Percentiles rank a stretch among this genome's conserved stretches.
Conservation (phyloP, 2,797 vertebrate genomes). For the Clarias laeviceps region DNA sequence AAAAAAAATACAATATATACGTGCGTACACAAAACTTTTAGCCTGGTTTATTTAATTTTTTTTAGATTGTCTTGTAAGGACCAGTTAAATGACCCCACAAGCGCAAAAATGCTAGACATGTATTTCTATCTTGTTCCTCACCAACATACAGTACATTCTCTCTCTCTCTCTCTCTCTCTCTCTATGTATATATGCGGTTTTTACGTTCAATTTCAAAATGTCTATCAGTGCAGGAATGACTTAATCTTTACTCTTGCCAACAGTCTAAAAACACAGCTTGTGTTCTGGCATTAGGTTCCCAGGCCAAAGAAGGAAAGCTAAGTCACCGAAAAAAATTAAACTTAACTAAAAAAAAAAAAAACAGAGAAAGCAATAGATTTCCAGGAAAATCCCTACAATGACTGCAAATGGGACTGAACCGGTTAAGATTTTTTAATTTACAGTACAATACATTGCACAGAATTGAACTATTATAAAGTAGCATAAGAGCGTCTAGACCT, state of each 20-base stretch:
- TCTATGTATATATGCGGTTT: not conserved
- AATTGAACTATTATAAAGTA: not conserved
- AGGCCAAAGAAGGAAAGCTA: conserved; percentile 75
- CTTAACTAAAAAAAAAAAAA: conserved; percentile 57
- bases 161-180: not conserved
- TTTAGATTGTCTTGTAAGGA: too few relatives aligned
- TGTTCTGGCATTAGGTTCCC: conserved; percentile 59
- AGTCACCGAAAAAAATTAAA: conserved; percentile 50
- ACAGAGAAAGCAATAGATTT: conserved; percentile 52
- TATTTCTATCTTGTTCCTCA: conserved; percentile 6
- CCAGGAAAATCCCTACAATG: conserved; percentile 57
- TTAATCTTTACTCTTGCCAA: conserved; percentile 62
- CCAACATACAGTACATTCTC: not conserved
- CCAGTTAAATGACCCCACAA: not conserved
- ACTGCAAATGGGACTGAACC: conserved; percentile 22
- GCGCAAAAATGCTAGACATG: not conserved
- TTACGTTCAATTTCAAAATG: conserved; percentile 51
- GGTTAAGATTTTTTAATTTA: not conserved
- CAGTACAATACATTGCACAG: too few relatives aligned
- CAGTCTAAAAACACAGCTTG: conserved; percentile 62
- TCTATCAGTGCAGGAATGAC: conserved; percentile 58
- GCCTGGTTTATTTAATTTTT: not conserved
- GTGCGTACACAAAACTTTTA: not conserved
- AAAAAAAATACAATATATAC: too few relatives aligned
- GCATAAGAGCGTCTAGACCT: not conserved